Evolutionary conservation across 2,888 invertebrate genomes (phyloP), one percentile per base, ranked within the genome.

Genomic region (Tridacna crocea): DNA sequence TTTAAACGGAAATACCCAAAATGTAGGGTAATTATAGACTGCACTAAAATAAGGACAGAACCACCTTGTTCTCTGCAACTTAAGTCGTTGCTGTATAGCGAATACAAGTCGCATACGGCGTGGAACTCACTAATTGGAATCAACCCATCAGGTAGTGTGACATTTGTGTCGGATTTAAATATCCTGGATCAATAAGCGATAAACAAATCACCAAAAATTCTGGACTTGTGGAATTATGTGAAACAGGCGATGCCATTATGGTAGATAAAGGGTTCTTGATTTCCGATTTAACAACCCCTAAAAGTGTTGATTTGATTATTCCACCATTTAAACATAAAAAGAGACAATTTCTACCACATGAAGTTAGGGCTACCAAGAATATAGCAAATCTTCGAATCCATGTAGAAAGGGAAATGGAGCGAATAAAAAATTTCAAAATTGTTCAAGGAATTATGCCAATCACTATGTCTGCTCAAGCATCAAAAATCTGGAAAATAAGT

Each of bases 211-310:
- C 80, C 22, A 55, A 75, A 46, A 10, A 22, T 1, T 75, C 46
- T 76, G 83, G 86, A 0, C 1, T 88, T 17, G 22, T 86, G 4
- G 81, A 83, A n/a, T 66, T 85, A n/a, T 78, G 79, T 61, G 85
- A 88, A 61, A 15, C 26, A 58, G 85, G 85, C n/a, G 87, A 88
- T 68, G 76, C 76, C 24, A 80, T 88, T 2, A 75, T 75, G 86
- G 87, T 81, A 0, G 88, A 88, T 48, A 88, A 84, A 36, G 86
- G 85, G 0, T 87, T 88, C 74, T 19, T 75, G 46, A 85, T 86
- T 19, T n/a, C 72, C 0, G 84, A 86, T 65, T 47, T 83, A n/a
- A 75, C 82, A 17, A 75, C 76, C 46, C 75, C 81, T 22, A 63
- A 26, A 63, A 72, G 76, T 0, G 51, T 81, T n/a, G 47, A 66